Evolutionary conservation across 2,797 vertebrate genomes (phyloP).

Genomic region (Gallinago stenura): DNA sequence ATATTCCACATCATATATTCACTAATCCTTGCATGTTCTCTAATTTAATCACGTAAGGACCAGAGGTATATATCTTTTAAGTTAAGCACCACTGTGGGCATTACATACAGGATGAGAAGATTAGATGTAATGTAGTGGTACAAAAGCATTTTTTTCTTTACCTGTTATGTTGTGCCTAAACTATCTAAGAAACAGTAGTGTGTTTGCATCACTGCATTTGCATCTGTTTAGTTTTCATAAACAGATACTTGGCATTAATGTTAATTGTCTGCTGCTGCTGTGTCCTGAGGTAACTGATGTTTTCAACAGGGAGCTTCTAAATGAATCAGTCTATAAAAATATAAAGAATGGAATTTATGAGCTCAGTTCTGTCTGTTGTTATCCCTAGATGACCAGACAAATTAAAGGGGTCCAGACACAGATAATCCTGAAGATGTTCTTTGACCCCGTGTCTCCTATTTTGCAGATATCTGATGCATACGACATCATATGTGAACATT

Average conservation of each 20-base stretch:
- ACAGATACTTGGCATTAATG: background rate
- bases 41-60: background rate
- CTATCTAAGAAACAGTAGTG: background rate
- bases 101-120: background rate
- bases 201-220: background rate
- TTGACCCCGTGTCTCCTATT: background rate
- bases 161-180: background rate
- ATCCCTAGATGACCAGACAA: background rate
- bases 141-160: background rate
- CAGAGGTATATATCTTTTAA: background rate
- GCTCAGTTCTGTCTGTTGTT: background rate
- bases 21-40: background rate
- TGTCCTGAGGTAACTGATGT: slow-evolving; percentile 18
- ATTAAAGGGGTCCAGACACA: background rate
- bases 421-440: background rate
- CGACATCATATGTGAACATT: background rate
- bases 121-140: background rate
- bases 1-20: background rate
- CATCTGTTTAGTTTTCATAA: slow-evolving; percentile 34
- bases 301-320: background rate
- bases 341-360: background rate
- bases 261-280: background rate
- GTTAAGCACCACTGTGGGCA: background rate
- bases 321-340: background rate
- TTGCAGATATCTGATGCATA: background rate